Base-by-base conservation (phyloP, 2,797 vertebrate species). In the Eleutherodactylus coqui region DNA sequence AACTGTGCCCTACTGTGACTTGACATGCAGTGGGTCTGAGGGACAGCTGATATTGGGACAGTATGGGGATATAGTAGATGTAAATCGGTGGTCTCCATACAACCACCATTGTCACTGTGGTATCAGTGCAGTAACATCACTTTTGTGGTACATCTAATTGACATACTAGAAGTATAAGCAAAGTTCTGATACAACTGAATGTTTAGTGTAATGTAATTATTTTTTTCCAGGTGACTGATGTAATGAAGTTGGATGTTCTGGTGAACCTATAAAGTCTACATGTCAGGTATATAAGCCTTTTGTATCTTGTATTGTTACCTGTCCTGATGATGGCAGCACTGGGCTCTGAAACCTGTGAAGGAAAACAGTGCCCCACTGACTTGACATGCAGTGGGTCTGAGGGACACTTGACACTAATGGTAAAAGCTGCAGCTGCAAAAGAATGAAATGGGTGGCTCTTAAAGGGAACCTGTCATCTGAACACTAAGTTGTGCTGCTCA, bases 241-340 rank as follows among this genome's bases (percentile, higher is more conserved):
- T 5, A n/a, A n/a, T n/a, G n/a, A n/a, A n/a, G n/a, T n/a, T n/a
- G 73, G 27, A 76, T 1, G 16, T 10, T 19, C 16, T 10, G 21
- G 0, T 10, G 64, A 69, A 7, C 6, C 4, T 73, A 8, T 24
- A 43, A 2, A 10, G 24, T 32, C 47, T 38, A 9, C 51, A 16
- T 38, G 16, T 77, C 32, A 55, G 75, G 75, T 77, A 38, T 77
- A 38, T 1, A n/a, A 1, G 3, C 7, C 49, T 4, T 36, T 17
- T 9, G 11, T 1, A n/a, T 24, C 4, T 13, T 70, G 19, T 19
- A 8, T 6, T 53, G 8, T 36, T n/a, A 41, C 11, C 53, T 87
- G 81, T 84, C 84, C 84, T 47, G 9, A 82, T 88, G 84, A 88
- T 88, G 84, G 53, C 36, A 88, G 87, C 87, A 88, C 87, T 88